Conservation (phyloP, 2,113 vertebrate species). For the Pygoscelis antarcticus region DNA sequence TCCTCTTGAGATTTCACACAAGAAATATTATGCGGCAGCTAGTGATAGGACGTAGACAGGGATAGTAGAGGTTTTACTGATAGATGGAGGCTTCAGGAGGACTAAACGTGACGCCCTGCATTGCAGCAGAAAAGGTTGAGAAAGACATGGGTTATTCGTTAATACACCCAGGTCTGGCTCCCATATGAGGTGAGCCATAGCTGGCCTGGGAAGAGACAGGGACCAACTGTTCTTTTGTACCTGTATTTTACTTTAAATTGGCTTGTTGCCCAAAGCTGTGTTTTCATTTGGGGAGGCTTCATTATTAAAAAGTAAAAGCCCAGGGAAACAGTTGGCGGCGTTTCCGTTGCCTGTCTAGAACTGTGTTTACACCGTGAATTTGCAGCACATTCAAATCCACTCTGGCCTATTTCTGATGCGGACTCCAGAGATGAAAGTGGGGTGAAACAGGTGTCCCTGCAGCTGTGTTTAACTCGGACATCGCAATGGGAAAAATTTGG, state of each 20-base stretch:
- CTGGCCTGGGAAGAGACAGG: not conserved
- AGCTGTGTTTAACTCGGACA: not conserved
- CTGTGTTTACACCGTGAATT: not conserved
- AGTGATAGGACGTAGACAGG: not conserved
- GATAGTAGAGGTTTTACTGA: not conserved
- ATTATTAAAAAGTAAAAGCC: not conserved
- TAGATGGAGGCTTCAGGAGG: not conserved
- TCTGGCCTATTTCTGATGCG: not conserved
- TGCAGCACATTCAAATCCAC: not conserved
- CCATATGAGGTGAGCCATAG: not conserved
- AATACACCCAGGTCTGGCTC: not conserved
- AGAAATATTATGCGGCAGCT: not conserved
- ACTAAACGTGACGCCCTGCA: not conserved
- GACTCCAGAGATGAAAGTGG: not conserved
- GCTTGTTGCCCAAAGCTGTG: not conserved
- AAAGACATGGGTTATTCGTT: not conserved
- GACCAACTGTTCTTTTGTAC: not conserved
- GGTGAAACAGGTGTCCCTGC: not conserved
- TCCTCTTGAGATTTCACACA: not conserved
- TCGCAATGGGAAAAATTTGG: rapidly evolving
- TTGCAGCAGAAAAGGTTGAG: not conserved
- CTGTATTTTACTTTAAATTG: not conserved
- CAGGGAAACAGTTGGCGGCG: rapidly evolving
- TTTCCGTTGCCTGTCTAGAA: not conserved
- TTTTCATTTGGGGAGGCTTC: not conserved